phyloP scores from a whole-genome alignment of 2,113 vertebrate species.

The Neogobius melanostomus region DNA sequence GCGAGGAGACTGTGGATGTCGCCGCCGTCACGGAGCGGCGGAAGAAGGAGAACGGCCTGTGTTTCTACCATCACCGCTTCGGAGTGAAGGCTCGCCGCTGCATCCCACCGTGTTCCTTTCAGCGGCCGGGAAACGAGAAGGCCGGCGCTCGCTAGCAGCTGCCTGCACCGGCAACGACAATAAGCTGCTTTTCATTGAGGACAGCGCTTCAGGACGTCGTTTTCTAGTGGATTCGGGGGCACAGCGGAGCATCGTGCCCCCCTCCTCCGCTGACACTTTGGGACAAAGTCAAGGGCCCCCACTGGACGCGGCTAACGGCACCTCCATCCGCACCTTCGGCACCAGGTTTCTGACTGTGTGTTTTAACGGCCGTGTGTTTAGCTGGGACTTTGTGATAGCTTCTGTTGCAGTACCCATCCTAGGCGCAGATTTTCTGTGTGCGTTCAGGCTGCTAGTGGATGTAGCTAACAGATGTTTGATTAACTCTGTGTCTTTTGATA shows the following conservation, averaged over 20 bases:
- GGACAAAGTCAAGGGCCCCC: background rate
- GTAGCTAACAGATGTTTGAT: too few relatives aligned
- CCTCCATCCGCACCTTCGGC: background rate
- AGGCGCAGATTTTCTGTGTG: too few relatives aligned
- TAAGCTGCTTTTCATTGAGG: too few relatives aligned
- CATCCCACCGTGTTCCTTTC: background rate
- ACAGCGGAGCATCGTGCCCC: background rate
- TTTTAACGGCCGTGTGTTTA: background rate
- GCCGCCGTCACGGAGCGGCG: background rate
- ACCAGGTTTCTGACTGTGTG: background rate
- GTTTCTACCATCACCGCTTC: background rate
- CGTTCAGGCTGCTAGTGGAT: too few relatives aligned
- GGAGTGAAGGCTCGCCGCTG: background rate
- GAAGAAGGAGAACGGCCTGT: background rate
- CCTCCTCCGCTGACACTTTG: background rate
- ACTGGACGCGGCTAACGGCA: background rate
- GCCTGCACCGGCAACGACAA: background rate
- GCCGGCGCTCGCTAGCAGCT: background rate
- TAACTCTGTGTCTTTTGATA: too few relatives aligned
- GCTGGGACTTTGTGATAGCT: background rate
- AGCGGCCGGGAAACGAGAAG: background rate
- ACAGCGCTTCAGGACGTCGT: too few relatives aligned
- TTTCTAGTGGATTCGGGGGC: too few relatives aligned
- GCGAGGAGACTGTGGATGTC: background rate
- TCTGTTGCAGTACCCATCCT: too few relatives aligned